Percentiles rank a stretch among this genome's conserved stretches.
Conservation (phyloP, 2,113 vertebrate genomes). For the Mystacornis crossleyi region DNA sequence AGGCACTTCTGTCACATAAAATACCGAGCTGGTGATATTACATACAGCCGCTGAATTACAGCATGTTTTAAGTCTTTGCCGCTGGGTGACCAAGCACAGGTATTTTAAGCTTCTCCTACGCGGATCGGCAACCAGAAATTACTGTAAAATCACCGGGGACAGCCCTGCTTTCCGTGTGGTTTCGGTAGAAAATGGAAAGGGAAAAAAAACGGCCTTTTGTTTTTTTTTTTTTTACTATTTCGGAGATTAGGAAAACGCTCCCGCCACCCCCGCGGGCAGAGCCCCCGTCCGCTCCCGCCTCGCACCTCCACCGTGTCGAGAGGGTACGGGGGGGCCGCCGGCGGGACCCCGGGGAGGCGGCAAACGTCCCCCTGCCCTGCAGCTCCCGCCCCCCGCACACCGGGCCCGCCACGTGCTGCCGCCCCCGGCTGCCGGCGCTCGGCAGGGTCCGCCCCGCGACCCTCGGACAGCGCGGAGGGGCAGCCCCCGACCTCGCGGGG, state of each 20-base stretch:
- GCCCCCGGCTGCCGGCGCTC: neutral
- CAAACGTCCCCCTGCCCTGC: neutral
- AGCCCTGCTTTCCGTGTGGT: fast-evolving
- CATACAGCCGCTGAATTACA: fast-evolving
- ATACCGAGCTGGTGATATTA: fast-evolving
- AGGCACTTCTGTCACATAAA: neutral
- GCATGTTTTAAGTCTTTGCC: neutral
- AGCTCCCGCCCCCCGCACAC: neutral
- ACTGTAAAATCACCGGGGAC: neutral
- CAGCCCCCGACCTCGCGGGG: neutral
- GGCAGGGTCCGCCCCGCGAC: neutral
- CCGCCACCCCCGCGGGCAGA: neutral
- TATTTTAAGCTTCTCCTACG: neutral
- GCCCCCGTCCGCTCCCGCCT: neutral
- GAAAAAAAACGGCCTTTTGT: neutral
- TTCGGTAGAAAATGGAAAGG: fast-evolving
- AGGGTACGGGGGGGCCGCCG: neutral
- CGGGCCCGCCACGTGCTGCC: neutral
- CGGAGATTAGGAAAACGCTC: fast-evolving
- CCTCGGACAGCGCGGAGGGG: neutral
- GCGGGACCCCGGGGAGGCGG: no score
- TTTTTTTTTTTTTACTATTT: neutral
- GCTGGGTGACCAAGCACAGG: neutral
- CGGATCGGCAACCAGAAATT: fast-evolving
- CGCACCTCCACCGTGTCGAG: neutral